These are phyloP conservation scores for Pammene fasciana DNA, from an alignment of 2,888 invertebrate genomes.

Conservation along the genomic window DNA sequence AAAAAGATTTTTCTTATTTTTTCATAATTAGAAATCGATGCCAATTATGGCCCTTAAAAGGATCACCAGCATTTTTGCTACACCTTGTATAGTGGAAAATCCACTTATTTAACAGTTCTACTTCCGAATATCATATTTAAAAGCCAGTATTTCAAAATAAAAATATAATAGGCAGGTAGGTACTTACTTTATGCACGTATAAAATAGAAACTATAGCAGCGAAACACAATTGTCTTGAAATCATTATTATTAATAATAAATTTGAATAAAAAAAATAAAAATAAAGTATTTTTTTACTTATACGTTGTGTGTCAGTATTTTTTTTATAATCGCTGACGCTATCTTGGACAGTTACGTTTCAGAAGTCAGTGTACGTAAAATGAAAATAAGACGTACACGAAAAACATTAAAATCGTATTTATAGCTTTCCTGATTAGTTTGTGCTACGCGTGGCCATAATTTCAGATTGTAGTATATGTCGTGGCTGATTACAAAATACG, in stretches of 20 bases:
- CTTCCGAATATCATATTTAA: too few relatives aligned
- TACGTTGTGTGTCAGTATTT: too few relatives aligned
- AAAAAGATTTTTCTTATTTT: too few relatives aligned
- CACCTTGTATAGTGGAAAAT: too few relatives aligned
- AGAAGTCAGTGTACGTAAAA: too few relatives aligned
- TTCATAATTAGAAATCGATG: too few relatives aligned
- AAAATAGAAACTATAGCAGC: neutral
- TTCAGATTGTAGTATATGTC: conserved; percentile 10
- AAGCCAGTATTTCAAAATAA: neutral
- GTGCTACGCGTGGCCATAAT: conserved; percentile 15
- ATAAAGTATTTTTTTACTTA: neutral
- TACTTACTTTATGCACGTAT: conserved; percentile 15
- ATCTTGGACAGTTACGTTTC: neutral
- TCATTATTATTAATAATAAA: neutral
- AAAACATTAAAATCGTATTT: conserved; percentile 2
- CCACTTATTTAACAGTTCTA: too few relatives aligned
- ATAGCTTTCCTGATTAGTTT: conserved; percentile 28
- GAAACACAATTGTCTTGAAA: neutral
- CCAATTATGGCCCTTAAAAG: too few relatives aligned
- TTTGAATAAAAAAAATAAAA: neutral
- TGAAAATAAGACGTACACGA: neutral
- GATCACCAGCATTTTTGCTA: too few relatives aligned
- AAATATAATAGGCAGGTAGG: neutral
- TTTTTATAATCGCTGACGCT: too few relatives aligned
- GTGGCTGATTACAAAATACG: neutral